Percentiles rank a stretch among this genome's conserved stretches.
Conservation (phyloP, 1,140 invertebrate species). For the Mesaphorura yosii region DNA sequence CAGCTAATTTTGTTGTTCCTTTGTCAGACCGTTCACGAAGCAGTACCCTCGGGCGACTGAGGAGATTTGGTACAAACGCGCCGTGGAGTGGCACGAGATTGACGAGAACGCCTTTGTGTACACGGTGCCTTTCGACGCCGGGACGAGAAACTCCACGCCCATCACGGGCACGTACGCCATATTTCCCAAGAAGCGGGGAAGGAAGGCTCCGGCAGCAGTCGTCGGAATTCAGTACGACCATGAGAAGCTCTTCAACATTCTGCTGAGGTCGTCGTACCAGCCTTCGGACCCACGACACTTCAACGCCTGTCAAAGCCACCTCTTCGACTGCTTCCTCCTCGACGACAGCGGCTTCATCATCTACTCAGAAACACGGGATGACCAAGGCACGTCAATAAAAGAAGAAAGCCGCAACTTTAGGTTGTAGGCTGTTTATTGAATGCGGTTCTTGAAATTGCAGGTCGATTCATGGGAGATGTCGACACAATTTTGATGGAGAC, state of each 20-base stretch:
- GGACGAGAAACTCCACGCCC: conserved; percentile 45
- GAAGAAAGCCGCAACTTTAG: no score
- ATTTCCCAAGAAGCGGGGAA: conserved; percentile 68
- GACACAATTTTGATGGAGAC: conserved; percentile 92
- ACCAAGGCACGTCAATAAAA: no score
- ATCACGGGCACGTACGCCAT: conserved; percentile 82
- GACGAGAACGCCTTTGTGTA: conserved; percentile 83
- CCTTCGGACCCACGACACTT: no score
- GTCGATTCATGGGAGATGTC: conserved; percentile 74
- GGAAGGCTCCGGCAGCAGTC: conserved; percentile 75
- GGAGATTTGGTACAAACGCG: conserved; percentile 81
- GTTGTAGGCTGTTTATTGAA: no score
- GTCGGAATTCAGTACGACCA: conserved; percentile 80
- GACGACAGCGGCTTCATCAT: conserved; percentile 92
- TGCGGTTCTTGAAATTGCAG: conserved; percentile 14
- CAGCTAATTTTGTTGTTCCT: background rate
- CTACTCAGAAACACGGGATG: conserved; percentile 66
- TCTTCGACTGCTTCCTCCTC: conserved; percentile 78
- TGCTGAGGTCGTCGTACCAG: no score
- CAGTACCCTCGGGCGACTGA: conserved; percentile 69
- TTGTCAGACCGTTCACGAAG: conserved; percentile 2
- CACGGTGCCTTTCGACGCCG: conserved; percentile 76
- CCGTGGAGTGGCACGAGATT: conserved; percentile 74
- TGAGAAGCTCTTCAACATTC: conserved; percentile 40
- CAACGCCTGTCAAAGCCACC: conserved; percentile 66